phyloP scores from a whole-genome alignment of 2,113 vertebrate species.

The Syrrhaptes paradoxus region DNA sequence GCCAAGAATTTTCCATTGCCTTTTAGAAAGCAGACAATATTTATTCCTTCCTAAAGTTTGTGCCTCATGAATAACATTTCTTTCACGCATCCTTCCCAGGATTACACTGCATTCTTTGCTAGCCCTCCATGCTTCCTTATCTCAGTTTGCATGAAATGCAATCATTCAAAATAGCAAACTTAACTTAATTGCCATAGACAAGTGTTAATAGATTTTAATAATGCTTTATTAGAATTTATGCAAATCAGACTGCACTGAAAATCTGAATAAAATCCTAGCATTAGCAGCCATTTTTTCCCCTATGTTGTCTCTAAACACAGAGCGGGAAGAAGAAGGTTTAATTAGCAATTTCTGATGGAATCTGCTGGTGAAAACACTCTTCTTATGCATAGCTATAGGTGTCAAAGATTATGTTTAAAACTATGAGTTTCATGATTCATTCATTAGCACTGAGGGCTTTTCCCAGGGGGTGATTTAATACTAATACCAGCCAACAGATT shows the following conservation, averaged over 20 bases:
- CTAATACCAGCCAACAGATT: slow-evolving; percentile 11
- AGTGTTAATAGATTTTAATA: slow-evolving; percentile 86
- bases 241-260: slow-evolving; percentile 73
- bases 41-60: slow-evolving; percentile 54
- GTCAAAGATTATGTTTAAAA: slow-evolving; percentile 74
- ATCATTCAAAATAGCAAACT: slow-evolving; percentile 75
- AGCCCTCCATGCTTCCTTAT: slow-evolving; percentile 38
- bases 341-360: slow-evolving; percentile 71
- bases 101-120: slow-evolving; percentile 20
- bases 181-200: slow-evolving; percentile 82
- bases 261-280: slow-evolving; percentile 71
- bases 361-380: slow-evolving; percentile 64
- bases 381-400: slow-evolving; percentile 68
- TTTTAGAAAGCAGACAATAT: slow-evolving; percentile 54
- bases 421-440: slow-evolving; percentile 66
- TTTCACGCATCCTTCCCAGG: background rate
- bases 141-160: slow-evolving; percentile 70
- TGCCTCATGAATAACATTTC: background rate
- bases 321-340: slow-evolving; percentile 50
- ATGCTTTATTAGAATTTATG: slow-evolving; percentile 82
- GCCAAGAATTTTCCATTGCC: slow-evolving; percentile 55
- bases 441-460: slow-evolving; percentile 68
- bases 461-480: slow-evolving; percentile 42
- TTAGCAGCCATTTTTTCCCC: slow-evolving; percentile 17
- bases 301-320: slow-evolving; percentile 56